These are phyloP conservation scores for Nemoura dubitans DNA, from an alignment of 2,888 invertebrate genomes.

Conservation along the genomic window DNA sequence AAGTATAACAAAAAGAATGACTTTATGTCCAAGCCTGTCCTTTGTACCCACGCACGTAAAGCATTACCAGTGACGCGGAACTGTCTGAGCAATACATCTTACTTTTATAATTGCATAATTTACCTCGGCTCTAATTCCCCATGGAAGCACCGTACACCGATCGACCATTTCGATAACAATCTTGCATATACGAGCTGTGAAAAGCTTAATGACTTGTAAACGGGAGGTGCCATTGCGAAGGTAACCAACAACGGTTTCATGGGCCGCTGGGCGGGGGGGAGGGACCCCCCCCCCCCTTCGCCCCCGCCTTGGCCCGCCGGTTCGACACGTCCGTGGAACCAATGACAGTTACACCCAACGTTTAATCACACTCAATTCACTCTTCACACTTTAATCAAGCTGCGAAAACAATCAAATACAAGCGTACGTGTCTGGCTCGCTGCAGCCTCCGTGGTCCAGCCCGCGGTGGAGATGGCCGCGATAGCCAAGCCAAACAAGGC, in stretches of 20 bases:
- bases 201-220: slow-evolving; percentile 2
- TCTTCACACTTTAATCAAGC: slow-evolving; percentile 12
- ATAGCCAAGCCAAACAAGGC: neutral
- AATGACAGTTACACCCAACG: slow-evolving; percentile 7
- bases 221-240: neutral
- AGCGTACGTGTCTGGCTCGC: neutral
- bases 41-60: neutral
- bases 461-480: neutral
- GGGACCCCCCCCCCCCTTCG: too few species aligned
- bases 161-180: neutral
- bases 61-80: neutral
- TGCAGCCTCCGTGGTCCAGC: neutral
- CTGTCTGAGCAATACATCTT: neutral
- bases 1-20: too few species aligned
- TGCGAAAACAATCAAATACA: neutral
- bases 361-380: slow-evolving; percentile 12
- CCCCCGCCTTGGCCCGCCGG: neutral
- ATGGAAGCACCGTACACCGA: neutral
- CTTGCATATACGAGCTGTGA: neutral
- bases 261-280: too few species aligned
- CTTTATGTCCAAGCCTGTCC: too few species aligned
- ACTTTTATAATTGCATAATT: neutral
- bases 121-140: neutral
- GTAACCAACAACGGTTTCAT: neutral
- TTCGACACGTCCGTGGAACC: neutral